A percentile compares a stretch with the other conserved stretches of the same genome.
phyloP scores from a whole-genome alignment of 2,797 vertebrate species.

The Clarias platycephalus region DNA sequence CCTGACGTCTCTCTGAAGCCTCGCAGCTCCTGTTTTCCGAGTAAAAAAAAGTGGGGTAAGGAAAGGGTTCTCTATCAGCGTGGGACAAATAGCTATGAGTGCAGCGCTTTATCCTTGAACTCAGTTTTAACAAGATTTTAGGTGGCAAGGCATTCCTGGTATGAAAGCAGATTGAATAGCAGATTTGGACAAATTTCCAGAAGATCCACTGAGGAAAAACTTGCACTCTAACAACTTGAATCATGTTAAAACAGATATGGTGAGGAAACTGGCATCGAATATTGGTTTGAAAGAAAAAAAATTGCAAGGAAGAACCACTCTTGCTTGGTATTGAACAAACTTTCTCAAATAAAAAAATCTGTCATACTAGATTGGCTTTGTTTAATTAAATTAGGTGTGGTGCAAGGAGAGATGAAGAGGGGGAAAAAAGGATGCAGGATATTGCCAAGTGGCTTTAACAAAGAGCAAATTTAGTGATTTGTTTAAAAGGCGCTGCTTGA shows the following conservation, averaged over 20 bases:
- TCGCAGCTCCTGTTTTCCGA: background rate
- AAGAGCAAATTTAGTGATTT: conserved; percentile 66
- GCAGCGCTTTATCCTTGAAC: background rate
- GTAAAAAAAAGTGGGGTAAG: no score
- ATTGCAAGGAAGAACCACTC: background rate
- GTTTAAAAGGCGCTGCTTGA: conserved; percentile 65
- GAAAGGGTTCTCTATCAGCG: background rate
- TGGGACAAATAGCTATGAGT: background rate
- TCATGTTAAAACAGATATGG: background rate
- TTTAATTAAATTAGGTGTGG: conserved; percentile 78
- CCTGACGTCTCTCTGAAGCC: background rate
- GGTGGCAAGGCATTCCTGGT: no score
- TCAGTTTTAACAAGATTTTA: background rate
- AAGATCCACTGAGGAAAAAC: background rate
- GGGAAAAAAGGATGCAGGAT: conserved; percentile 62
- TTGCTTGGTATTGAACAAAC: conserved; percentile 73
- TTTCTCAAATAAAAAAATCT: conserved; percentile 67
- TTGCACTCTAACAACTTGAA: background rate
- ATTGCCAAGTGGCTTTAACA: conserved; percentile 72
- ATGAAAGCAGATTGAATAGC: no score
- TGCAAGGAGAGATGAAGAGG: conserved; percentile 61
- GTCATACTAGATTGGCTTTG: conserved; percentile 77
- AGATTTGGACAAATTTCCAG: background rate
- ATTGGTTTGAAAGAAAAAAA: no score
- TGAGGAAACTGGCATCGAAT: background rate